Evolutionary conservation across 2,888 invertebrate genomes (phyloP), one percentile per base, ranked within the genome.

Genomic region (Heliconius ismenius): DNA sequence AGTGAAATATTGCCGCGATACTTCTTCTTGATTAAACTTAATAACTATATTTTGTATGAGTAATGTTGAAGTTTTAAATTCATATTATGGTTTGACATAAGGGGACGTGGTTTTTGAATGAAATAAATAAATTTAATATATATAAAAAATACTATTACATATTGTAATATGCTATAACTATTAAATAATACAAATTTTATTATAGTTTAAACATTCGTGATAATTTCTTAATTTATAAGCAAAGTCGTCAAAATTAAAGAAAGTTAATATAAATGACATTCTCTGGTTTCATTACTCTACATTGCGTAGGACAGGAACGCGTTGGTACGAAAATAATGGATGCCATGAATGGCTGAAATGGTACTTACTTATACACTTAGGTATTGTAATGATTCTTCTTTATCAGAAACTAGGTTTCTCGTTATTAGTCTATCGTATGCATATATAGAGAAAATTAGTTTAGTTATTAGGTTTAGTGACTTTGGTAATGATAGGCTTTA

Each of bases 241-340:
- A 11, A 36, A 11, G 32, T n/a, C 6, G 3, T 21, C n/a, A 67
- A 43, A 39, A 39, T 39, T 24, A 65, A 39, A 15, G 9, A 6
- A 49, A 49, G 6, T 2, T 6, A 49, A 11, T 11, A 36, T 36
- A 11, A 65, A 13, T 7, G 36, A 28, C 24, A 15, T 49, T 81
- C 81, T 80, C 39, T 80, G 36, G 67, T 65, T 18, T 21, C 28
- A 58, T 81, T 80, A 81, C 84, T 84, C 77, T 78, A 64, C 26
- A 64, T 54, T 80, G 81, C 83, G 85, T 85, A 85, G 84, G 82
- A 81, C 83, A 81, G 88, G 91, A 85, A 91, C 91, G 86, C 83
- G 84, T 84, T 91, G 91, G 90, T 89, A 91, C 91, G 89, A 85
- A 86, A 82, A 83, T 90, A 89, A 90, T 90, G 86, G 87, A 85